Conservation (phyloP, 2,888 invertebrate genomes). For the Anticlea derivata region DNA sequence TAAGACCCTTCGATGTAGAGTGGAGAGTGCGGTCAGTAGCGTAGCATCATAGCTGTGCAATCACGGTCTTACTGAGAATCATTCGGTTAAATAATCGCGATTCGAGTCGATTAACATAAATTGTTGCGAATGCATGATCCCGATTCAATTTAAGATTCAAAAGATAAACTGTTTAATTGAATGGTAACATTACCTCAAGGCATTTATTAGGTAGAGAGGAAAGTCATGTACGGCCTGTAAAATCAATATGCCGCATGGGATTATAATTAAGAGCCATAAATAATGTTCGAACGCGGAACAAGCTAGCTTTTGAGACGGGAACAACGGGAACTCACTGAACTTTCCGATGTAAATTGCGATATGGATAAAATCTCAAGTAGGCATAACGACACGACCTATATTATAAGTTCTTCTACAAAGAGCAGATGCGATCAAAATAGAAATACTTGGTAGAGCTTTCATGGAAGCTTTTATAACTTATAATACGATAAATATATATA, state of each 20-base stretch:
- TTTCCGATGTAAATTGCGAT: constrained; percentile 41
- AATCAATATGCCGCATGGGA: constrained; percentile 51
- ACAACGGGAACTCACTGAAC: constrained; percentile 46
- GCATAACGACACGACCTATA: constrained; percentile 16
- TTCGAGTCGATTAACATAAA: constrained; percentile 31
- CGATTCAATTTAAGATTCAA: constrained; percentile 36
- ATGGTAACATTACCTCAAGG: constrained; percentile 36
- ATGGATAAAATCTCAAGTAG: constrained; percentile 26
- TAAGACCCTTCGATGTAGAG: constrained; percentile 47
- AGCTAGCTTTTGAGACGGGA: constrained; percentile 40
- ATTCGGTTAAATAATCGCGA: constrained; percentile 42
- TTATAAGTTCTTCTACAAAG: constrained; percentile 1
- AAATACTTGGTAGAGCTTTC: not conserved
- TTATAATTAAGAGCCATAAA: constrained; percentile 66
- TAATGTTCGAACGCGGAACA: constrained; percentile 54
- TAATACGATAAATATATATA: too few relatives aligned
- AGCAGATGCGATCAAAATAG: constrained; percentile 3
- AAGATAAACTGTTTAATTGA: constrained; percentile 30
- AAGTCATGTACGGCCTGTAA: constrained; percentile 46
- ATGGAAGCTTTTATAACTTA: too few relatives aligned
- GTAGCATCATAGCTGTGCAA: constrained; percentile 46
- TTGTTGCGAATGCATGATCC: constrained; percentile 27
- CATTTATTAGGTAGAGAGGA: constrained; percentile 41
- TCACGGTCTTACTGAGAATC: constrained; percentile 44
- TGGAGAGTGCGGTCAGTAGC: constrained; percentile 40